Percentiles rank a stretch among this genome's conserved stretches.
These are phyloP conservation scores for Hephaestus fuliginosus DNA, from an alignment of 2,797 vertebrate species.

Conservation along the genomic window DNA sequence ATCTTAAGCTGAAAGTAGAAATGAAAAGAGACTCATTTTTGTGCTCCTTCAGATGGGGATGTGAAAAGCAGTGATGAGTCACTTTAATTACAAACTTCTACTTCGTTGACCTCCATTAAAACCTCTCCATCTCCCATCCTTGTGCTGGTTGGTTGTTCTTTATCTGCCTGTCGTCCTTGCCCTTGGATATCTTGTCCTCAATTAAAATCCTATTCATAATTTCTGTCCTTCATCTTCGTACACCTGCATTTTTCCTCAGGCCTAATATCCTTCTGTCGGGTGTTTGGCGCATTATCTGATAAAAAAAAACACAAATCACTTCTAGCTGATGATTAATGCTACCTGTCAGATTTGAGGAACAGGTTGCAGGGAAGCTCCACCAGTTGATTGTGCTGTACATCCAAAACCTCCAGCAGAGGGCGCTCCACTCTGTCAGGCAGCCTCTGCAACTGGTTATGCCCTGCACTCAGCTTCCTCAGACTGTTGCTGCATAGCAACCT, in stretches of 20 bases:
- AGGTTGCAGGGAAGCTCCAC: constrained; percentile 93
- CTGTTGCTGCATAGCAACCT: constrained; percentile 94
- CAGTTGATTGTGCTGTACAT: constrained; percentile 96
- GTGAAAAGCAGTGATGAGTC: not conserved
- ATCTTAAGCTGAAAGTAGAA: constrained; percentile 88
- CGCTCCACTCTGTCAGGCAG: constrained; percentile 94
- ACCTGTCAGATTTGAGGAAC: constrained; percentile 96
- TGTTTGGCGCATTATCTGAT: not conserved
- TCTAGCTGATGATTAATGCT: constrained; percentile 49
- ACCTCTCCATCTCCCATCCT: not conserved
- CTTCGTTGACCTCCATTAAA: constrained; percentile 27
- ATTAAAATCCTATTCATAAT: constrained; percentile 38
- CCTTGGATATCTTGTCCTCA: constrained; percentile 34
- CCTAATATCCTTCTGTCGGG: constrained; percentile 20
- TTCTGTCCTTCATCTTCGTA: constrained; percentile 34
- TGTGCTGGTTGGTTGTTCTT: not conserved
- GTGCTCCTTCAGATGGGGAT: not conserved
- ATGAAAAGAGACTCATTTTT: not conserved
- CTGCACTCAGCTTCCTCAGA: constrained; percentile 93
- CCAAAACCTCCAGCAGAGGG: constrained; percentile 93
- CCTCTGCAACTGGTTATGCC: constrained; percentile 91
- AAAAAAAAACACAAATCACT: constrained; percentile 12
- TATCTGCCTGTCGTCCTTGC: constrained; percentile 19
- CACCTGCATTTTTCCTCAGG: not conserved
- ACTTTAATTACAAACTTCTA: constrained; percentile 37